These are phyloP conservation scores for Busseola fusca DNA, from an alignment of 2,888 invertebrate genomes.

Conservation along the genomic window DNA sequence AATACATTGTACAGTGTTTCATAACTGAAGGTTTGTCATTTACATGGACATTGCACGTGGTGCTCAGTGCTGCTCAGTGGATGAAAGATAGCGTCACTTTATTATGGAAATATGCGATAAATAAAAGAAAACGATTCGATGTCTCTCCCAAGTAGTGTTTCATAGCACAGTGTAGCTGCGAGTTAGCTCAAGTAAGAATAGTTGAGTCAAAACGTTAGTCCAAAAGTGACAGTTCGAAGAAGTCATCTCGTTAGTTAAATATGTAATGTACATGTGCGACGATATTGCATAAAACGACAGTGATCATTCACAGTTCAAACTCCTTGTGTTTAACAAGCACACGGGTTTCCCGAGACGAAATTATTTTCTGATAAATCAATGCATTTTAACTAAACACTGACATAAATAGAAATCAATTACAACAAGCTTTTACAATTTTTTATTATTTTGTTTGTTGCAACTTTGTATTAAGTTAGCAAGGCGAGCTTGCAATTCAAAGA, in stretches of 20 bases:
- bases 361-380: no score
- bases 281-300: background rate
- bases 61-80: background rate
- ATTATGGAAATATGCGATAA: background rate
- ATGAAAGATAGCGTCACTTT: background rate
- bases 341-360: background rate
- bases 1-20: background rate
- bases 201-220: background rate
- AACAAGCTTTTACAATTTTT: background rate
- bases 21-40: background rate
- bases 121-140: background rate
- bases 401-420: background rate
- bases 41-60: background rate
- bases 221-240: background rate
- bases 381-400: background rate
- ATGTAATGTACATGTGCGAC: background rate
- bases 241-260: background rate
- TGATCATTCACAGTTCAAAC: background rate
- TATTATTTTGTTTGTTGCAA: slow-evolving; percentile 5
- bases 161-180: background rate
- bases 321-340: background rate
- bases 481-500: background rate
- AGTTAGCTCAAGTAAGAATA: background rate
- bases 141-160: background rate
- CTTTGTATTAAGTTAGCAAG: background rate